Evolutionary conservation across 2,113 vertebrate species (phyloP).

Genomic region (Hypanus sabinus): DNA sequence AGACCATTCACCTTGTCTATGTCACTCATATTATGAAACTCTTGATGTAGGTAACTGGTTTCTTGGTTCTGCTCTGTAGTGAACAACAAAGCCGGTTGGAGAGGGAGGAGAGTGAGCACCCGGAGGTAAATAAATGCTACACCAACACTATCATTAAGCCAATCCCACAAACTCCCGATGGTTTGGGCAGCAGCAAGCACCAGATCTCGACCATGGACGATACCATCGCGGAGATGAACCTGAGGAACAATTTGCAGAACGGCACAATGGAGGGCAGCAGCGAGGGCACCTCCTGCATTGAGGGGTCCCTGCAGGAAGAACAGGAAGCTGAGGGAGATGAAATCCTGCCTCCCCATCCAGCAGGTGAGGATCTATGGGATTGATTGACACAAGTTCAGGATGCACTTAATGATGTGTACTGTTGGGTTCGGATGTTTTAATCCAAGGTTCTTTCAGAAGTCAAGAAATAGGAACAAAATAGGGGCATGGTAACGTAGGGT

Average conservation of each 20-base stretch:
- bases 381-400: too few relatives aligned
- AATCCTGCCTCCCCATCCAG: slow-evolving; percentile 63
- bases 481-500: too few relatives aligned
- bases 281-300: slow-evolving; percentile 75
- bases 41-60: not conserved
- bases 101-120: slow-evolving; percentile 58
- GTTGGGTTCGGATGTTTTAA: too few relatives aligned
- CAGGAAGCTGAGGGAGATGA: slow-evolving; percentile 62
- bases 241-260: slow-evolving; percentile 62
- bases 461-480: too few relatives aligned
- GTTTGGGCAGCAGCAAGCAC: slow-evolving; percentile 45
- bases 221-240: slow-evolving; percentile 77
- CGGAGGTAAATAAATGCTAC: slow-evolving; percentile 73
- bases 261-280: slow-evolving; percentile 73
- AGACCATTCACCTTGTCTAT: too few relatives aligned
- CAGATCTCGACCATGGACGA: slow-evolving; percentile 64
- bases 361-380: slow-evolving; percentile 57
- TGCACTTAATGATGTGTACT: too few relatives aligned
- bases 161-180: slow-evolving; percentile 65
- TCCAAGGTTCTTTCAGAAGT: too few relatives aligned
- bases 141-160: slow-evolving; percentile 81
- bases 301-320: slow-evolving; percentile 81
- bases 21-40: too few relatives aligned
- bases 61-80: slow-evolving; percentile 37
- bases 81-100: slow-evolving; percentile 66